These are phyloP conservation scores for Prosapia bicincta DNA, from an alignment of 2,888 invertebrate genomes.

Conservation along the genomic window DNA sequence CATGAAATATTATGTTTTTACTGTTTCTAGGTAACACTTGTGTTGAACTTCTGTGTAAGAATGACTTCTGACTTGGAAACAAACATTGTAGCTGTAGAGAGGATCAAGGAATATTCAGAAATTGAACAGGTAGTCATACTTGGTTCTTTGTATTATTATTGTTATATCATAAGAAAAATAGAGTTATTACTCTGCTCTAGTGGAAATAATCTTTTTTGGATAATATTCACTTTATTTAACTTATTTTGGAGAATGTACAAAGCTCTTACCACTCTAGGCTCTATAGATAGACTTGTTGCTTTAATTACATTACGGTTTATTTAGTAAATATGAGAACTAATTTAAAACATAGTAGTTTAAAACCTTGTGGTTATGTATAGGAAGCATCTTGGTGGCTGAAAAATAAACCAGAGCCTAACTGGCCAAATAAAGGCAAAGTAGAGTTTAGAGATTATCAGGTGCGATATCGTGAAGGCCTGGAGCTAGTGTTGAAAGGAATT, in stretches of 20 bases:
- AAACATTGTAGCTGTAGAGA: constrained; percentile 57
- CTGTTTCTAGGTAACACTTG: constrained; percentile 50
- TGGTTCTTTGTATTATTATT: no score
- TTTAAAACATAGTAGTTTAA: no score
- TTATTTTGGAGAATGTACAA: no score
- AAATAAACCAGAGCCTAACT: constrained; percentile 58
- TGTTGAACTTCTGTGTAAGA: constrained; percentile 56
- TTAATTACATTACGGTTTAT: not conserved
- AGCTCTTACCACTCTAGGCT: not conserved
- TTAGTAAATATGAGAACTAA: not conserved
- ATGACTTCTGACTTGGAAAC: constrained; percentile 56
- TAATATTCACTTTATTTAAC: no score
- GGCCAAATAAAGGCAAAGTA: constrained; percentile 81
- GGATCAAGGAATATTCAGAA: constrained; percentile 55
- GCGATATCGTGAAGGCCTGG: constrained; percentile 80
- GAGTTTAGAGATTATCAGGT: constrained; percentile 79
- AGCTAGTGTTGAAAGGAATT: constrained; percentile 79
- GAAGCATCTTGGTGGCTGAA: constrained; percentile 76
- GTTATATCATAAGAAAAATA: no score
- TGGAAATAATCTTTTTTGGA: no score
- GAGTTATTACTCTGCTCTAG: no score
- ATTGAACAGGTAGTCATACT: constrained; percentile 40
- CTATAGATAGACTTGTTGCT: not conserved
- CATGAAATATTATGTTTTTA: no score
- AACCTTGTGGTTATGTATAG: no score